Conservation (phyloP, 2,888 invertebrate species). For the Pammene aurita region DNA sequence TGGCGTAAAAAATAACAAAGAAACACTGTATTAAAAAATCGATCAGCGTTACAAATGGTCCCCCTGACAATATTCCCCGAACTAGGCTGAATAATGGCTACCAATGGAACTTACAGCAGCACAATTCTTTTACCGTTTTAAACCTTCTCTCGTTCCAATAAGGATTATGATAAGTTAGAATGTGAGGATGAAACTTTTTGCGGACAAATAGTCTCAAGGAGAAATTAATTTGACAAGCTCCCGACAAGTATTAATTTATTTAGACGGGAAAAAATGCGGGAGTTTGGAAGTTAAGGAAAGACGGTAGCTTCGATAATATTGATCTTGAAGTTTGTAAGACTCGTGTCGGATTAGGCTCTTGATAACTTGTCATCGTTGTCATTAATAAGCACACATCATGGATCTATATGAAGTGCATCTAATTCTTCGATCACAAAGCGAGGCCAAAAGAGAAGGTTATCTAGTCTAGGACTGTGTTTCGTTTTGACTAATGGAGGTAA, state of each 20-base stretch:
- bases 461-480: too few species aligned
- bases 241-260: conserved; percentile 80
- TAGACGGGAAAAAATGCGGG: conserved; percentile 80
- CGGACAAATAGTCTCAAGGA: conserved; percentile 82
- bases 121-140: neutral
- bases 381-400: neutral
- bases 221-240: conserved; percentile 83
- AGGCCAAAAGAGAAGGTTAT: too few species aligned
- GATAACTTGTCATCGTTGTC: neutral
- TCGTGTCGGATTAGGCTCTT: neutral
- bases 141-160: neutral
- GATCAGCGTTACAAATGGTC: conserved; percentile 31
- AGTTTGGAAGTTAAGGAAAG: conserved; percentile 48
- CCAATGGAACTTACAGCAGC: conserved; percentile 64
- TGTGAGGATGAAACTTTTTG: conserved; percentile 58
- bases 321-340: conserved; percentile 7
- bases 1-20: conserved; percentile 23
- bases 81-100: conserved; percentile 69
- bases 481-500: too few species aligned
- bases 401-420: too few species aligned
- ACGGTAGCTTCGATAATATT: conserved; percentile 24
- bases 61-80: conserved; percentile 44
- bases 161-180: neutral
- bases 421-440: too few species aligned
- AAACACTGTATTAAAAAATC: conserved; percentile 34